Percentiles rank a stretch among this genome's conserved stretches.
Conservation (phyloP, 2,797 vertebrate species). For the Microcaecilia unicolor region DNA sequence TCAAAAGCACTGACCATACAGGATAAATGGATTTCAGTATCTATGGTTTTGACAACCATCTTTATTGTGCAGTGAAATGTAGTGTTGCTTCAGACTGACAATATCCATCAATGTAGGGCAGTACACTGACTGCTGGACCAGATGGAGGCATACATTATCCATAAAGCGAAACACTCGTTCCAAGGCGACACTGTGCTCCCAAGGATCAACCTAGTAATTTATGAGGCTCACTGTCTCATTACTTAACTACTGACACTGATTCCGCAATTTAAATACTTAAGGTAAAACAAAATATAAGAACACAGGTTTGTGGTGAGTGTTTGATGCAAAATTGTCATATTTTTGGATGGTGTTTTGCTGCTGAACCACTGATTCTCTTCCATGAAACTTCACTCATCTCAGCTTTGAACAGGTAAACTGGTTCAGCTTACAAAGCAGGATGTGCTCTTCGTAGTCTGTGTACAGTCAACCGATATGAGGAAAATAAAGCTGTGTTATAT, state of each 20-base stretch:
- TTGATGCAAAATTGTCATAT: constrained; percentile 41
- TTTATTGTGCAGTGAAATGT: constrained; percentile 99
- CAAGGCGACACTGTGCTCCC: constrained; percentile 72
- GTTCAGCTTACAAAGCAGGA: no score
- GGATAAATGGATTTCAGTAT: constrained; percentile 99
- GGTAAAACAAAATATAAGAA: constrained; percentile 63
- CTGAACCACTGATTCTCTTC: no score
- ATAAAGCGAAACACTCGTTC: constrained; percentile 78
- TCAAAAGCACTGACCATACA: constrained; percentile 94
- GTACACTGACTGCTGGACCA: constrained; percentile 96
- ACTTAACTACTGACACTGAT: constrained; percentile 92
- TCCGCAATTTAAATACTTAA: constrained; percentile 91
- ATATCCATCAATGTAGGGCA: constrained; percentile 94
- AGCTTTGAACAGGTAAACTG: no score
- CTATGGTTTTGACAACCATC: constrained; percentile 94
- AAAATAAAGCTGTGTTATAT: no score
- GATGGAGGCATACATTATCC: constrained; percentile 98
- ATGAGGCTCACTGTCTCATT: constrained; percentile 78
- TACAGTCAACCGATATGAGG: no score
- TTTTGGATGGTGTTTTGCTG: no score
- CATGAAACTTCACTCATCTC: no score
- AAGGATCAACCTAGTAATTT: constrained; percentile 83
- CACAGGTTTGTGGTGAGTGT: constrained; percentile 65
- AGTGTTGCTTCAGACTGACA: constrained; percentile 88
- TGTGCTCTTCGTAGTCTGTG: no score